These are phyloP conservation scores for Toxostoma redivivum DNA, from an alignment of 2,113 vertebrate genomes.

Conservation along the genomic window DNA sequence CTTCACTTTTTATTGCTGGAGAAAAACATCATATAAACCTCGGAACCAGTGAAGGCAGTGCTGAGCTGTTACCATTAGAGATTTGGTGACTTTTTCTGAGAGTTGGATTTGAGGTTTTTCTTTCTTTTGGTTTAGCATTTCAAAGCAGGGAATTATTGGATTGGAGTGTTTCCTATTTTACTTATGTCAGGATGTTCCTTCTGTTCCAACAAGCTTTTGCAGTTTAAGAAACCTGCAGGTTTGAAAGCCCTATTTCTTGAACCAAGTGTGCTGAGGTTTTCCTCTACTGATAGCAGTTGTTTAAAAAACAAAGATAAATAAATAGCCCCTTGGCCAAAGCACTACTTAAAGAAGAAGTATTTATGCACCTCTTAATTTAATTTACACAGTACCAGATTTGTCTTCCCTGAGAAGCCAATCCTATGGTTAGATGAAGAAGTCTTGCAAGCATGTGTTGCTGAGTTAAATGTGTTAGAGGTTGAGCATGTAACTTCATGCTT, in stretches of 20 bases:
- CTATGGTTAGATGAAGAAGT: not conserved
- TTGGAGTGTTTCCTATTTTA: not conserved
- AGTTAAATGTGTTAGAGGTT: not conserved
- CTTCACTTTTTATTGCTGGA: not conserved
- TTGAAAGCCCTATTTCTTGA: not conserved
- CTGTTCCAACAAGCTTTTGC: not conserved
- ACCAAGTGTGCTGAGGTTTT: not conserved
- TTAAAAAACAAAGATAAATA: not conserved
- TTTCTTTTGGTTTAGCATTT: not conserved
- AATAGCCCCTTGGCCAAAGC: not conserved
- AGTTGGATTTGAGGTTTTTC: not conserved
- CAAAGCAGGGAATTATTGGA: not conserved
- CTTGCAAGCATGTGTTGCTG: not conserved
- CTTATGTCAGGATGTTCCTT: not conserved
- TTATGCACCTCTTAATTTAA: not conserved
- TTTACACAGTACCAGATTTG: not conserved
- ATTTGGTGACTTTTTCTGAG: fast-evolving
- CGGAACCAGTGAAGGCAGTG: not conserved
- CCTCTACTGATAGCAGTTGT: not conserved
- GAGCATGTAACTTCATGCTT: not conserved
- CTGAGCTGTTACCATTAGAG: not conserved
- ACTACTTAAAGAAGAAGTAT: not conserved
- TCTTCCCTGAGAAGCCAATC: not conserved
- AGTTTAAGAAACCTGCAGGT: not conserved
- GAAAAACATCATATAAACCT: not conserved